phyloP scores from a whole-genome alignment of 2,113 vertebrate species.

The Urocolius indicus region DNA sequence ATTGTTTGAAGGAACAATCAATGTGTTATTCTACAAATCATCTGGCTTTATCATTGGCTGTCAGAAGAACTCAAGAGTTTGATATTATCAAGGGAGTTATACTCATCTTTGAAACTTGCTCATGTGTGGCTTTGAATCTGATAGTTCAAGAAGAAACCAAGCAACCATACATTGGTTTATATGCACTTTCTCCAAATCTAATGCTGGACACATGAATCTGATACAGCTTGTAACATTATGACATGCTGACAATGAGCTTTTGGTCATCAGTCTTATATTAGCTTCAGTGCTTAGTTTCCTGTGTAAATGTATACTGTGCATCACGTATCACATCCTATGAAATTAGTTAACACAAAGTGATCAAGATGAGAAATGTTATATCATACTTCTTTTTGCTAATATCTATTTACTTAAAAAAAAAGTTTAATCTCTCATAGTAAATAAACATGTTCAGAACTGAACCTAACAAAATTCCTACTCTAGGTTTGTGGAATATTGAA shows the following conservation, averaged over 20 bases:
- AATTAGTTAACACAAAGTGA: neutral
- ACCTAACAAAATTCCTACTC: neutral
- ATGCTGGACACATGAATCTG: neutral
- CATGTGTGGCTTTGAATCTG: constrained; percentile 41
- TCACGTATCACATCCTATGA: neutral
- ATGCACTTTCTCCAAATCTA: neutral
- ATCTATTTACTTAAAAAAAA: neutral
- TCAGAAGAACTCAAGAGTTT: constrained; percentile 29
- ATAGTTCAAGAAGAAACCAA: constrained; percentile 39
- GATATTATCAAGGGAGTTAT: constrained; percentile 32
- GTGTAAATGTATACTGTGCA: neutral
- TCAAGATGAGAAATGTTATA: neutral
- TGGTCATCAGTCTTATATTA: neutral
- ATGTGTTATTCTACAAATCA: neutral
- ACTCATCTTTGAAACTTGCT: constrained; percentile 39
- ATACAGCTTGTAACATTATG: neutral
- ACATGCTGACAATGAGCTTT: constrained; percentile 3
- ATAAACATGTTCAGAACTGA: neutral
- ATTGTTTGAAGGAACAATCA: neutral
- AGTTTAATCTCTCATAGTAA: neutral
- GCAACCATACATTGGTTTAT: constrained; percentile 30
- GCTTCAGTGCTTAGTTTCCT: neutral
- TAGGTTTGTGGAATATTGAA: neutral
- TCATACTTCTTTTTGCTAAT: neutral
- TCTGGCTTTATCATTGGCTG: constrained; percentile 28